Conservation (phyloP, 2,113 vertebrate genomes). For the Muntiacus reevesi region DNA sequence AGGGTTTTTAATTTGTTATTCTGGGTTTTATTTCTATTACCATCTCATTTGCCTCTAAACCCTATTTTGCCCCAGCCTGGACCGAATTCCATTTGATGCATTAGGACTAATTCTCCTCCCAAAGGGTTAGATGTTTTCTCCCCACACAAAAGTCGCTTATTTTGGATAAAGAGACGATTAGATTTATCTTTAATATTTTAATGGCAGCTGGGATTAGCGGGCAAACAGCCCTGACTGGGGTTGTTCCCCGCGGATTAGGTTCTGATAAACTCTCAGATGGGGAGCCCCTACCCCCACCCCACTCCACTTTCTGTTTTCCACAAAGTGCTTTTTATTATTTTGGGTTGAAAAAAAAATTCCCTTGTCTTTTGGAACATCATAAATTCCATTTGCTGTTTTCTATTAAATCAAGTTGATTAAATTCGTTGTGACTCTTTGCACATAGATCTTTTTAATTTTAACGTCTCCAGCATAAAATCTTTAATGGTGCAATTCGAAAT, state of each 20-base stretch:
- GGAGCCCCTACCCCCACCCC: slow-evolving; percentile 62
- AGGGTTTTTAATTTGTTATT: slow-evolving; percentile 88
- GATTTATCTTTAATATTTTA: slow-evolving; percentile 93
- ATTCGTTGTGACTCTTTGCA: slow-evolving; percentile 85
- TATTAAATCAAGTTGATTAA: slow-evolving; percentile 91
- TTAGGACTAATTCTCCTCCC: slow-evolving; percentile 87
- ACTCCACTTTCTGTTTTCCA: slow-evolving; percentile 78
- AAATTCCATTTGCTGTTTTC: slow-evolving; percentile 87
- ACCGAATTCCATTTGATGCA: slow-evolving; percentile 86
- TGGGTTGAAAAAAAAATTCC: slow-evolving; percentile 71
- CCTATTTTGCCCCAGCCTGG: slow-evolving; percentile 80
- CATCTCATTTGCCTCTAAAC: slow-evolving; percentile 87
- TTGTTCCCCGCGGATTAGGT: slow-evolving; percentile 84
- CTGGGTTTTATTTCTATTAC: slow-evolving; percentile 87
- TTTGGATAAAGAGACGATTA: slow-evolving; percentile 90
- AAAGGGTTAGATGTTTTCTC: slow-evolving; percentile 86
- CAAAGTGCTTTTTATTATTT: slow-evolving; percentile 83
- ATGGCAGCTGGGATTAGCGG: slow-evolving; percentile 87
- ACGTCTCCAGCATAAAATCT: slow-evolving; percentile 85
- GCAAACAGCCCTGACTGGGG: slow-evolving; percentile 77
- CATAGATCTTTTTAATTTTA: slow-evolving; percentile 90
- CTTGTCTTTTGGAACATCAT: slow-evolving; percentile 84
- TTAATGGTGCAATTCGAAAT: slow-evolving; percentile 83
- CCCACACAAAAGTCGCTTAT: slow-evolving; percentile 88
- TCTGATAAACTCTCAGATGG: slow-evolving; percentile 87